Evolutionary conservation across 2,797 vertebrate genomes (phyloP).

Genomic region (Anguilla obscura): DNA sequence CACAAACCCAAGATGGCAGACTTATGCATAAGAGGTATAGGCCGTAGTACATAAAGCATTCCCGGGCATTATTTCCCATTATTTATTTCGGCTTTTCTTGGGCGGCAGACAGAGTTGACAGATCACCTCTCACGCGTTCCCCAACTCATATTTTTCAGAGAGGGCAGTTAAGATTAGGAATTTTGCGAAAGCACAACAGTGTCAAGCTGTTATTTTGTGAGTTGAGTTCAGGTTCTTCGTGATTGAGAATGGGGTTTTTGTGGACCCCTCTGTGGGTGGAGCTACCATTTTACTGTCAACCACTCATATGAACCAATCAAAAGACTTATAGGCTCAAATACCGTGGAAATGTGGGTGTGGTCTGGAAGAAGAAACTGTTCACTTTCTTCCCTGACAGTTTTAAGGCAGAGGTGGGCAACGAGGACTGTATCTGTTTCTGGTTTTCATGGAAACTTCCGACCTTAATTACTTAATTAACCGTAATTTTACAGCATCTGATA

Average conservation of each 20-base stretch:
- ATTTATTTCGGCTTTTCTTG: slow-evolving; percentile 10
- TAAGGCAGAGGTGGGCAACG: too few species aligned
- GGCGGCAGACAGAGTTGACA: background rate
- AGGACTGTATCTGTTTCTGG: too few species aligned
- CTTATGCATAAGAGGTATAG: background rate
- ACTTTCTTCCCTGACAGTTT: too few species aligned
- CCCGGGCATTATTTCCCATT: background rate
- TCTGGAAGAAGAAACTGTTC: too few species aligned
- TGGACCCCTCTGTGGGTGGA: background rate
- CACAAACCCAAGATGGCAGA: background rate
- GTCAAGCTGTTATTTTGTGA: background rate
- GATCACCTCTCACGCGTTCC: background rate
- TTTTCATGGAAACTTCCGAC: too few species aligned
- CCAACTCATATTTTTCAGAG: background rate
- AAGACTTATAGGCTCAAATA: background rate
- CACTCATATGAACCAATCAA: background rate
- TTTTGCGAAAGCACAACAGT: background rate
- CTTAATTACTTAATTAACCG: too few species aligned
- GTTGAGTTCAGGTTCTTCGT: background rate
- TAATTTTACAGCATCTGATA: too few species aligned
- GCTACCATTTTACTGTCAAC: background rate
- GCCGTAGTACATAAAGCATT: slow-evolving; percentile 8
- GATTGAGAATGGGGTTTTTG: background rate
- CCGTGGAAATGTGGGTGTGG: background rate
- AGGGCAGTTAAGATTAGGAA: background rate